A percentile compares a stretch with the other conserved stretches of the same genome.
Evolutionary conservation across 2,888 invertebrate genomes (phyloP).

Genomic region (Nomada ferruginata): DNA sequence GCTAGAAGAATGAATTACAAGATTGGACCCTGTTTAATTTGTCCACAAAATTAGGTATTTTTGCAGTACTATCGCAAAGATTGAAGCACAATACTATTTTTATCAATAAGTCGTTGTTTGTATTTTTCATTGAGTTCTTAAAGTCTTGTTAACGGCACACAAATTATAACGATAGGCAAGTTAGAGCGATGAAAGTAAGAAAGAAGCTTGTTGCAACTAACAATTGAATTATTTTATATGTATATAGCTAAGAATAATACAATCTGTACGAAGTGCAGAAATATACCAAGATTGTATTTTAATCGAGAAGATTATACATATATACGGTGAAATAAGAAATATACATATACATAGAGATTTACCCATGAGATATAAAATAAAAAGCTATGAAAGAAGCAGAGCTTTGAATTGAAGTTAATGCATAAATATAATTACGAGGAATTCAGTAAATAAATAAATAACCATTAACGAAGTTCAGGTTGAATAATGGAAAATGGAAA

Average conservation of each 20-base stretch:
- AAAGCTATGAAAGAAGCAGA: slow-evolving; percentile 17
- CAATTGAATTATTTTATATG: slow-evolving; percentile 41
- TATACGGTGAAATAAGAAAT: slow-evolving; percentile 27
- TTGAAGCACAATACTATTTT: slow-evolving; percentile 30
- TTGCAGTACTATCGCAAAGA: slow-evolving; percentile 6
- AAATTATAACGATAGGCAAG: slow-evolving; percentile 15
- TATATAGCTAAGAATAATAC: slow-evolving; percentile 20
- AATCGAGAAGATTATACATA: slow-evolving; percentile 16
- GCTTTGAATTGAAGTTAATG: slow-evolving; percentile 45
- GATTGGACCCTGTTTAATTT: slow-evolving; percentile 5
- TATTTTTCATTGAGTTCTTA: slow-evolving; percentile 15
- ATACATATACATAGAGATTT: slow-evolving; percentile 19
- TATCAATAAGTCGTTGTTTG: slow-evolving; percentile 8
- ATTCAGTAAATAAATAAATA: slow-evolving; percentile 29
- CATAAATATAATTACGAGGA: slow-evolving; percentile 39
- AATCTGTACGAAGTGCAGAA: slow-evolving; percentile 22
- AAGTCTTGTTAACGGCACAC: slow-evolving; percentile 24
- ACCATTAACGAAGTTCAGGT: slow-evolving; percentile 36
- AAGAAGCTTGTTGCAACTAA: slow-evolving; percentile 59
- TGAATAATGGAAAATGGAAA: slow-evolving; percentile 35
- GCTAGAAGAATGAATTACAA: slow-evolving; percentile 11
- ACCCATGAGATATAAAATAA: neutral
- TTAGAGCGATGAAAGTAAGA: slow-evolving; percentile 27
- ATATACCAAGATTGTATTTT: slow-evolving; percentile 8
- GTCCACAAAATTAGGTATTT: neutral